phyloP scores from a whole-genome alignment of 2,113 vertebrate species.

The Upupa epops region DNA sequence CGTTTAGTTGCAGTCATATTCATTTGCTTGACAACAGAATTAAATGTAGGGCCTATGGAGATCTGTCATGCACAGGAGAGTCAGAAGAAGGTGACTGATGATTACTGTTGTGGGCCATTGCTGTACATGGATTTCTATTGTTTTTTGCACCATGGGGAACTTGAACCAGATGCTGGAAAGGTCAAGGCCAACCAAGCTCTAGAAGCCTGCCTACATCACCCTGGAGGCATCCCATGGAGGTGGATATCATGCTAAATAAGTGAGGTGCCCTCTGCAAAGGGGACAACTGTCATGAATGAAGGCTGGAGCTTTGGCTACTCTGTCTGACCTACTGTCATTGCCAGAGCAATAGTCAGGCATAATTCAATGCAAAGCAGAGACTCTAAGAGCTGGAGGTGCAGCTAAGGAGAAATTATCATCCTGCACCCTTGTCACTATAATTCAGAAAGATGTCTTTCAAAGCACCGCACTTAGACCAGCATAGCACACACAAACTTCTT shows the following conservation, averaged over 20 bases:
- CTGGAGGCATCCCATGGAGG: too few species aligned
- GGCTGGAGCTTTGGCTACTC: not conserved
- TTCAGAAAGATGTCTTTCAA: not conserved
- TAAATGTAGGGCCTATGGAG: not conserved
- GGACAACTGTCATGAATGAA: not conserved
- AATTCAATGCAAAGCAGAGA: not conserved
- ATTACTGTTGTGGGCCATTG: rapidly evolving
- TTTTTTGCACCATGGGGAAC: not conserved
- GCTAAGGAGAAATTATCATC: not conserved
- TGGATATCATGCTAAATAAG: rapidly evolving
- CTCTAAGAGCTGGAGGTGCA: not conserved
- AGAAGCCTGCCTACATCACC: rapidly evolving
- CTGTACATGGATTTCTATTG: not conserved
- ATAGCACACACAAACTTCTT: not conserved
- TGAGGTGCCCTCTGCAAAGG: rapidly evolving
- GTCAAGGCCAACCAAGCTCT: not conserved
- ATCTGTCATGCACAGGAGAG: not conserved
- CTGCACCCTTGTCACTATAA: not conserved
- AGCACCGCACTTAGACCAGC: not conserved
- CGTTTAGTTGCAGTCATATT: not conserved
- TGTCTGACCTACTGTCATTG: not conserved
- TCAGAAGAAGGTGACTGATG: not conserved
- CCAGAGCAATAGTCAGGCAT: rapidly evolving
- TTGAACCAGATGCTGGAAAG: not conserved
- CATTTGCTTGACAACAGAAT: not conserved